phyloP scores from a whole-genome alignment of 2,888 invertebrate species.

The Vandiemenella viatica region DNA sequence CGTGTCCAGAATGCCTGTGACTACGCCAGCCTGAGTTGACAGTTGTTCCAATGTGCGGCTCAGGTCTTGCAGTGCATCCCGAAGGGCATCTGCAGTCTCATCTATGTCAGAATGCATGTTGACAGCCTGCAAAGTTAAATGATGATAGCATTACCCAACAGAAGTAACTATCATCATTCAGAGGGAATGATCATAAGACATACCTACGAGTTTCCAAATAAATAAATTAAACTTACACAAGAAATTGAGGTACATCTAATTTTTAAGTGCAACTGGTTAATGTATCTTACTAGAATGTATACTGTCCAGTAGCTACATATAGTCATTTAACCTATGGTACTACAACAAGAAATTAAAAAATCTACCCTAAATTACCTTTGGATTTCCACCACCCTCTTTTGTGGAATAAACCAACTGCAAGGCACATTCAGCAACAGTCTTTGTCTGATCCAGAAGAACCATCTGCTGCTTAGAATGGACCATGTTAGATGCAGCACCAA shows the following conservation, averaged over 20 bases:
- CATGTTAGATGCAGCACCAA: constrained; percentile 81
- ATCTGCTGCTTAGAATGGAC: constrained; percentile 78
- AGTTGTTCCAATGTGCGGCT: constrained; percentile 62
- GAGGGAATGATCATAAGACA: not conserved
- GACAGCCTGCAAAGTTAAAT: constrained; percentile 40
- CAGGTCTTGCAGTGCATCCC: constrained; percentile 69
- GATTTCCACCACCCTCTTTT: constrained; percentile 86
- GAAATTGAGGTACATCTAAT: too few relatives aligned
- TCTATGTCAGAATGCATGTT: constrained; percentile 72
- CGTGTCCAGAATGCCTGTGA: constrained; percentile 77
- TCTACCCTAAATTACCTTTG: too few relatives aligned
- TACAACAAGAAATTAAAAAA: too few relatives aligned
- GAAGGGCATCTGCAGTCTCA: constrained; percentile 58
- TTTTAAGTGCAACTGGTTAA: too few relatives aligned
- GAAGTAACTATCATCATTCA: too few relatives aligned
- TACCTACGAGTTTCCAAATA: not conserved
- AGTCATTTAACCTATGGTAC: too few relatives aligned
- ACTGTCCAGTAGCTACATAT: too few relatives aligned
- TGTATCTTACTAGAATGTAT: too few relatives aligned
- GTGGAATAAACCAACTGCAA: constrained; percentile 69
- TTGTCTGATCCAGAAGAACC: constrained; percentile 73
- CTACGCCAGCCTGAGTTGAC: constrained; percentile 77
- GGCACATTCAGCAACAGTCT: constrained; percentile 89
- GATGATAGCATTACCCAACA: not conserved
- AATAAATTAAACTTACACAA: not conserved